Percentiles rank a stretch among this genome's conserved stretches.
Evolutionary conservation across 2,888 invertebrate species (phyloP).

Genomic region (Calameuta filiformis): DNA sequence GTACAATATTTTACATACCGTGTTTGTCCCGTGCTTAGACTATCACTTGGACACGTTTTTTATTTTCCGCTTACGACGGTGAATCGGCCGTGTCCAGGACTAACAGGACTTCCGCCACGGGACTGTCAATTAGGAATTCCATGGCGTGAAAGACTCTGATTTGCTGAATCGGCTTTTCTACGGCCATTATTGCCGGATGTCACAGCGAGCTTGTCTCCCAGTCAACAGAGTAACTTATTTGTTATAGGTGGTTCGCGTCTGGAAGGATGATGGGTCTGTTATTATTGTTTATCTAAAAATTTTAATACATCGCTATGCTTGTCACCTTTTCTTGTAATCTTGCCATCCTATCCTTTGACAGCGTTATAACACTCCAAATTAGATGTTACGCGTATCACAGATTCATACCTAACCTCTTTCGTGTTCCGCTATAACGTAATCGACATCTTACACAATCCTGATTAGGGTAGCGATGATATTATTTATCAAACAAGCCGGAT

Average conservation of each 20-base stretch:
- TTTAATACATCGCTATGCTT: background rate
- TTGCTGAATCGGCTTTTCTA: constrained; percentile 56
- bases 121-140: constrained; percentile 53
- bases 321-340: background rate
- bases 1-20: background rate
- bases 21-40: background rate
- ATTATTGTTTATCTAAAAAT: background rate
- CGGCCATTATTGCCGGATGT: constrained; percentile 40
- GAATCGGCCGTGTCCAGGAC: background rate
- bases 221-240: background rate
- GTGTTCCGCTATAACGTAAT: background rate
- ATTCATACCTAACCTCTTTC: background rate
- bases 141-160: constrained; percentile 36
- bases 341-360: background rate
- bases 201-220: constrained; percentile 28
- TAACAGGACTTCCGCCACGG: constrained; percentile 9
- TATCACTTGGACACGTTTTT: background rate
- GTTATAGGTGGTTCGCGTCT: background rate
- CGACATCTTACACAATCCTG: background rate
- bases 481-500: constrained; percentile 65
- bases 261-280: background rate
- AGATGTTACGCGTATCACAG: background rate
- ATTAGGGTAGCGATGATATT: constrained; percentile 51
- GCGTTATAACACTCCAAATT: background rate
- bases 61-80: background rate